Evolutionary conservation across 1,140 invertebrate species (phyloP), one percentile per base, ranked within the genome.

Genomic region (Drosophila albomicans): DNA sequence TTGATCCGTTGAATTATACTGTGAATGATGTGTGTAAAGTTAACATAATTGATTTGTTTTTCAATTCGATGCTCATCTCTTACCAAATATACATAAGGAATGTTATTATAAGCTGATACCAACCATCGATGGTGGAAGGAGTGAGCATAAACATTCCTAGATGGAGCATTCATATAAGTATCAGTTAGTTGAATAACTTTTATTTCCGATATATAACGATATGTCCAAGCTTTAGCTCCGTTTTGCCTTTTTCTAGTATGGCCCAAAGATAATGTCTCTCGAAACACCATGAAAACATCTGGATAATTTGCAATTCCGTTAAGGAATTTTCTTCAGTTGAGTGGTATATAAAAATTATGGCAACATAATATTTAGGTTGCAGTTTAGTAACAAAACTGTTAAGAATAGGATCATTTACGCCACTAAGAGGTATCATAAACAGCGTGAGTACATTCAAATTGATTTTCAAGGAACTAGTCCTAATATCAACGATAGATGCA

Each of bases 1-100:
- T 10, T 28, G 62, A 3, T 41, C 32, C 16, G 20, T 52, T 43
- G 49, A 52, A 10, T 64, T 64, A 20, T 64, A 54, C 62, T 64
- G 2, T 1, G 35, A 38, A 32, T 32, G 7, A 32, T 1, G 32
- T 8, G 32, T 10, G 35, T 38, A 10, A 11, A 3, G 0, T 20
- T 20, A 20, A 25, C 16, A 11, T 5, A 49, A 49, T 6, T 49
- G 1, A 25, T 25, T 25, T 25, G 20, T 25, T 4, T 25, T 25
- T 25, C 20, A 25, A 25, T 25, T 25, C 4, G 20, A 25, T 20
- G 20, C 20, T 20, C 20, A 25, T 25, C 3, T 49, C 54, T 43
- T 57, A 57, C 54, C 54, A 57, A 57, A 25, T 41, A 57, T 20
- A 25, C 35, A 10, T 1, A 4, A 11, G 54, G 54, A 10, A 57